Percentiles rank a stretch among this genome's conserved stretches.
Evolutionary conservation across 2,113 vertebrate species (phyloP).

Genomic region (Calyptommatus sinebrachiatus): DNA sequence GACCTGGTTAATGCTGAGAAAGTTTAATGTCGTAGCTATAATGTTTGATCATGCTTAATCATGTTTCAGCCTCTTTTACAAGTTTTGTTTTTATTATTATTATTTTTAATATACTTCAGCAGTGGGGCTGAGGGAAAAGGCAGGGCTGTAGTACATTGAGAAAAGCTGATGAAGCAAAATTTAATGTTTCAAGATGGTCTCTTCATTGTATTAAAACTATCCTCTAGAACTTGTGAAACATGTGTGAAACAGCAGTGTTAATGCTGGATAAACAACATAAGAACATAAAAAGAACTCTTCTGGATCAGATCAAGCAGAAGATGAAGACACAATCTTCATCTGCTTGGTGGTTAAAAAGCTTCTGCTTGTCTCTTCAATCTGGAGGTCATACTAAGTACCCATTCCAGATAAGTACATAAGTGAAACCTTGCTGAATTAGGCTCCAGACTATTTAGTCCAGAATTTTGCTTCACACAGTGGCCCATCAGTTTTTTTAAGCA

Average conservation of each 20-base stretch:
- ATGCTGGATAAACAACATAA: neutral
- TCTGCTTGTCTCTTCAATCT: too few relatives aligned
- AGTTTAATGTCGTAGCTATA: constrained; percentile 62
- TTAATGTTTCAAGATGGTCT: neutral
- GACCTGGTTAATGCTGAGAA: constrained; percentile 56
- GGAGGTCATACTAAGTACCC: too few relatives aligned
- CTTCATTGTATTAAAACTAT: neutral
- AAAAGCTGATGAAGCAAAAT: neutral
- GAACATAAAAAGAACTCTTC: too few relatives aligned
- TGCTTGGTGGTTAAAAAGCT: too few relatives aligned
- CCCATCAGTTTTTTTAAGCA: too few relatives aligned
- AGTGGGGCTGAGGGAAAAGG: neutral
- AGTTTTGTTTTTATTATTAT: constrained; percentile 67
- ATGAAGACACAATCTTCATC: too few relatives aligned
- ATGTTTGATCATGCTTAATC: constrained; percentile 72
- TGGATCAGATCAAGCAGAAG: too few relatives aligned
- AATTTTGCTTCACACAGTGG: too few relatives aligned
- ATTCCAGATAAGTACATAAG: too few relatives aligned
- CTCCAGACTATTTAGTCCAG: too few relatives aligned
- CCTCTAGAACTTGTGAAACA: neutral
- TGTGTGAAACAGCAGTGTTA: neutral
- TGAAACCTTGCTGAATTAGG: too few relatives aligned
- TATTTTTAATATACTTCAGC: constrained; percentile 46
- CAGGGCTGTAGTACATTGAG: neutral
- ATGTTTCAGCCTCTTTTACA: constrained; percentile 54